Evolutionary conservation across 2,113 vertebrate species (phyloP).

Genomic region (Donacobius atricapilla): DNA sequence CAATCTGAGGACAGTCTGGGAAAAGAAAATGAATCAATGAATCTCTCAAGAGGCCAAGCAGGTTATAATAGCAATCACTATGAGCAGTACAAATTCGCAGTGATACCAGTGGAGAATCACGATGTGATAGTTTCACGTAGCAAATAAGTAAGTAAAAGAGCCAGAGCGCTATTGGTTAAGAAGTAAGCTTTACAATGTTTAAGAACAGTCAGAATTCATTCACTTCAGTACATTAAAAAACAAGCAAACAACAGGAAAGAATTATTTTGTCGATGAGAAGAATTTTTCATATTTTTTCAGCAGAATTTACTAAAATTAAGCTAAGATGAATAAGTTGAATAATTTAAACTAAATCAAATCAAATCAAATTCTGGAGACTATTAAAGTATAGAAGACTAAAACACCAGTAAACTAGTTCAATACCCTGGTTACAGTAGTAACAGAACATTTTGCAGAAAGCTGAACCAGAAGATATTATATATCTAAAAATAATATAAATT

Average conservation of each 20-base stretch:
- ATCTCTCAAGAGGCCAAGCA: conserved; percentile 4
- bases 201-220: background rate
- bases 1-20: conserved; percentile 27
- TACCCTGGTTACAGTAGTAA: background rate
- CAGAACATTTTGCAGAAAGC: background rate
- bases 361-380: background rate
- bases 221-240: background rate
- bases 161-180: background rate
- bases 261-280: background rate
- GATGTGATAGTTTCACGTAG: background rate
- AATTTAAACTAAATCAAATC: background rate
- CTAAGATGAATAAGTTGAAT: background rate
- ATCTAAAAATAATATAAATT: background rate
- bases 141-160: background rate
- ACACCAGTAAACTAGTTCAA: background rate
- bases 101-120: background rate
- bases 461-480: background rate
- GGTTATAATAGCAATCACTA: background rate
- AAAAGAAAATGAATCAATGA: conserved; percentile 49
- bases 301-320: background rate
- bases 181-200: background rate
- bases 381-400: background rate
- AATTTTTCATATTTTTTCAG: background rate
- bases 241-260: accelerated
- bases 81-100: background rate